Conservation (phyloP, 2,797 vertebrate genomes). For the Sphenopsis melanotis region DNA sequence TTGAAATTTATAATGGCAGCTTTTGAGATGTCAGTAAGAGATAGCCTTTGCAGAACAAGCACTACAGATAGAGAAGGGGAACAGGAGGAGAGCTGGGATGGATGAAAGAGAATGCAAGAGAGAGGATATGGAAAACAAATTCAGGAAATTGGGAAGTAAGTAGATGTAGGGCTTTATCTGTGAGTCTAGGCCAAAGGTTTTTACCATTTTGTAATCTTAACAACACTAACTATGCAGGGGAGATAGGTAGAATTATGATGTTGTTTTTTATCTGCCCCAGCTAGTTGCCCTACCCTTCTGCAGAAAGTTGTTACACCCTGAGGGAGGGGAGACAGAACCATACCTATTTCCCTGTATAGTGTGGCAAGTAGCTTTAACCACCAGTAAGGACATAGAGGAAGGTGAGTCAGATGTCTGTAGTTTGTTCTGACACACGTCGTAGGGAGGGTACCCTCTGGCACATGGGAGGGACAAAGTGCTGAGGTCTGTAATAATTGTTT, state of each 20-base stretch:
- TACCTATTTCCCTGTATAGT: neutral
- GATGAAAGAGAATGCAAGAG: neutral
- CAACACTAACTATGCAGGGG: neutral
- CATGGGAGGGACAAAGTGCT: neutral
- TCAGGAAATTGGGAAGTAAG: neutral
- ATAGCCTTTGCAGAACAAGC: neutral
- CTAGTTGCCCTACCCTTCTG: neutral
- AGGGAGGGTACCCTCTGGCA: neutral
- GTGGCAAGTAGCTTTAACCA: conserved; percentile 24
- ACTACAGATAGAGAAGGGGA: neutral
- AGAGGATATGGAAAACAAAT: neutral
- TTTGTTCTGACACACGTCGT: neutral
- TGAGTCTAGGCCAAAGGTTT: neutral
- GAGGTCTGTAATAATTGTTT: neutral
- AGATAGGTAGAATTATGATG: neutral
- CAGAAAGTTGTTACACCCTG: conserved; percentile 23
- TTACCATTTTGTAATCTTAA: neutral
- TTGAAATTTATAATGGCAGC: neutral
- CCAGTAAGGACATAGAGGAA: neutral
- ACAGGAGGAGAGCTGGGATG: neutral
- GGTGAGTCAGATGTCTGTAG: neutral
- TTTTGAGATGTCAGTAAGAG: neutral
- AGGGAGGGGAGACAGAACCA: neutral
- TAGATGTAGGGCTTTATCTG: neutral
- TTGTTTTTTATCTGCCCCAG: neutral